Conservation (phyloP, 1,140 invertebrate genomes). For the Ganaspis sp. region DNA sequence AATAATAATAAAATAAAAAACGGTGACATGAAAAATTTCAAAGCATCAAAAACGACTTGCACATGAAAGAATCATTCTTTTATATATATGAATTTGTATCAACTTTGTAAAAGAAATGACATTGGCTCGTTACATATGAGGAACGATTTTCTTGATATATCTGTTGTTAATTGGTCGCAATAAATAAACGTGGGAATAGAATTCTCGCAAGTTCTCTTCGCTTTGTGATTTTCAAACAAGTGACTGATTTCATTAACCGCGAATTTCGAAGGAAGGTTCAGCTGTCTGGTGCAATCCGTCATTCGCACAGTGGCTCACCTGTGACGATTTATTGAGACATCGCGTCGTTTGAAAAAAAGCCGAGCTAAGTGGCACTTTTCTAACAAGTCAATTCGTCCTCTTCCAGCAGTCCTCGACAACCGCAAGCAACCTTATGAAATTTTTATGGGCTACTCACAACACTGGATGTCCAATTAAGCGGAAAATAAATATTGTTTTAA, state of each 20-base stretch:
- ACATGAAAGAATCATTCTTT: no score
- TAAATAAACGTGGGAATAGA: slow-evolving; percentile 24
- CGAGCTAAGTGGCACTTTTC: slow-evolving; percentile 16
- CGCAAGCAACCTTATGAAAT: slow-evolving; percentile 25
- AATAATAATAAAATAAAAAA: no score
- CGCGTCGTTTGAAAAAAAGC: neutral
- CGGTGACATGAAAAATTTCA: no score
- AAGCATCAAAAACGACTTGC: no score
- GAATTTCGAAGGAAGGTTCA: slow-evolving; percentile 11
- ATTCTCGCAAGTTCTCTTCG: slow-evolving; percentile 4
- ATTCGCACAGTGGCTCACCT: slow-evolving; percentile 23
- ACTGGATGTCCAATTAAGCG: slow-evolving; percentile 11
- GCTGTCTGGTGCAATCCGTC: neutral
- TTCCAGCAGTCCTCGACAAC: neutral
- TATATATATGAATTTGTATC: no score
- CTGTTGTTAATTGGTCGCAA: neutral
- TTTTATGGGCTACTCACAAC: neutral
- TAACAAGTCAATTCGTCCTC: slow-evolving; percentile 27
- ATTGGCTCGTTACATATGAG: neutral
- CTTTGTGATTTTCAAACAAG: slow-evolving; percentile 21
- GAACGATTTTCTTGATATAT: neutral
- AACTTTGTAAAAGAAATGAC: neutral
- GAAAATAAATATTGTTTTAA: neutral
- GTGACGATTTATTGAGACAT: slow-evolving; percentile 29
- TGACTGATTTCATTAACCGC: slow-evolving; percentile 17